Conservation (phyloP, 2,113 vertebrate genomes). For the Mastomys natalensis region DNA sequence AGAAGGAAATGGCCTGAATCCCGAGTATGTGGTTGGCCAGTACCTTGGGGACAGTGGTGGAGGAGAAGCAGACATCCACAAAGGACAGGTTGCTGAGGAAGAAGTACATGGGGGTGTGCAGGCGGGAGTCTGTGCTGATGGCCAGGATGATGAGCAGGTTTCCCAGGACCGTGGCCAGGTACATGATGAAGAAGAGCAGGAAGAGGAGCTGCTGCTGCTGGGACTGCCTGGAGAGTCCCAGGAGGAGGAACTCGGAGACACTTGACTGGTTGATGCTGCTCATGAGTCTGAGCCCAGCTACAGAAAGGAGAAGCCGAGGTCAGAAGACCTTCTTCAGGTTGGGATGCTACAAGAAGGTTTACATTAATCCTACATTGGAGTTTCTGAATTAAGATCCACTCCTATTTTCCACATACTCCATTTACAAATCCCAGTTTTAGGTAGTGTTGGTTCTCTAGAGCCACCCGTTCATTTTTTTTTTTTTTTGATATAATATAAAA, state of each 20-base stretch:
- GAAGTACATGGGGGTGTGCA: no score
- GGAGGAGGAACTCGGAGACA: constrained; percentile 47
- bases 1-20: no score
- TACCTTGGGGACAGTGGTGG: no score
- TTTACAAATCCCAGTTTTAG: background rate
- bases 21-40: no score
- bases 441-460: background rate
- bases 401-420: background rate
- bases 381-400: background rate
- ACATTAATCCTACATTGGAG: background rate
- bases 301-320: background rate
- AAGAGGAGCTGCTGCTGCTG: constrained; percentile 70
- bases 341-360: background rate
- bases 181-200: constrained; percentile 74
- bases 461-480: background rate
- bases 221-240: constrained; percentile 67
- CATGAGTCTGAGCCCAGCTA: background rate
- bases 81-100: no score
- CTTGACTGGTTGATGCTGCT: constrained; percentile 21
- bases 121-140: no score
- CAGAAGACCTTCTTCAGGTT: background rate
- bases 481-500: background rate
- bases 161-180: constrained; percentile 56
- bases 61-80: no score
- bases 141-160: no score